A percentile compares a stretch with the other conserved stretches of the same genome.
Conservation (phyloP, 2,797 vertebrate genomes). For the Carduelis carduelis region DNA sequence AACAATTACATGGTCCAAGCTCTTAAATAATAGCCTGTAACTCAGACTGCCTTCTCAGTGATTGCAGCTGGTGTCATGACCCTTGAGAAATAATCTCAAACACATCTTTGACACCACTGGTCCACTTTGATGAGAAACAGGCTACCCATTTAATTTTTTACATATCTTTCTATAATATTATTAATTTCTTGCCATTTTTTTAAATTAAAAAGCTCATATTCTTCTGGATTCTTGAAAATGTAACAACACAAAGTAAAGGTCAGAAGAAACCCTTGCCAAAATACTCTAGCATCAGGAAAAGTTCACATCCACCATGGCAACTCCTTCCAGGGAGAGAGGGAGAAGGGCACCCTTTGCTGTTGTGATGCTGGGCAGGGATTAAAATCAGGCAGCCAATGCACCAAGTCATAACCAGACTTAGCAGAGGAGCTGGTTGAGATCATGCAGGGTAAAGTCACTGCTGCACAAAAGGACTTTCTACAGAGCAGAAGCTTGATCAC, state of each 20-base stretch:
- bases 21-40: neutral
- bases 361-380: rapidly evolving
- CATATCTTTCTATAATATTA: neutral
- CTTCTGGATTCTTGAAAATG: neutral
- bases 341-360: neutral
- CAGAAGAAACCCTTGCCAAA: neutral
- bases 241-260: neutral
- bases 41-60: neutral
- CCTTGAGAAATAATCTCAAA: neutral
- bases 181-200: neutral
- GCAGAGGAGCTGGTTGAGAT: neutral
- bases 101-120: neutral
- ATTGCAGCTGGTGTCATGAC: neutral
- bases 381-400: neutral
- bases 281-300: neutral
- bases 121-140: neutral
- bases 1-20: neutral
- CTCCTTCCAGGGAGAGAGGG: neutral
- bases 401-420: neutral
- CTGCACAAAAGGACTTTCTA: neutral
- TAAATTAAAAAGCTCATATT: neutral
- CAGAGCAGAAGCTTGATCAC: neutral
- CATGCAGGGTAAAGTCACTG: neutral
- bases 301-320: neutral
- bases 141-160: neutral